phyloP scores from a whole-genome alignment of 1,140 invertebrate species.

The Platorchestia sp. region DNA sequence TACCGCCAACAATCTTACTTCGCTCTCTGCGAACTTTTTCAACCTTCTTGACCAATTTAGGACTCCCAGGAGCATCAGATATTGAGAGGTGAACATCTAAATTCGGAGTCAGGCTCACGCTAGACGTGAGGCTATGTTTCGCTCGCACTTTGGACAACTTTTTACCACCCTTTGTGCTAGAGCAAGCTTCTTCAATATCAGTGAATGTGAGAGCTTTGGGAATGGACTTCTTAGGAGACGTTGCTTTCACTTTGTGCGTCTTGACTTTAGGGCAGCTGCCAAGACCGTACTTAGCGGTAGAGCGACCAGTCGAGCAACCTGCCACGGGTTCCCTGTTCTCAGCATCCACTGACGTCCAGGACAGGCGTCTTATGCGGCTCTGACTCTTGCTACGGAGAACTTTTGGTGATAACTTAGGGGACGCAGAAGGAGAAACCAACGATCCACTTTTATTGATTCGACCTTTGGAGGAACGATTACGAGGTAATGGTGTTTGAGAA shows the following conservation, averaged over 20 bases:
- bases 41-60: constrained; percentile 64
- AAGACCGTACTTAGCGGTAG: constrained; percentile 8
- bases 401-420: constrained; percentile 16
- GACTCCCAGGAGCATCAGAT: constrained; percentile 62
- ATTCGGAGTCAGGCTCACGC: constrained; percentile 63
- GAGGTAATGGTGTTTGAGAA: neutral
- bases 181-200: constrained; percentile 60
- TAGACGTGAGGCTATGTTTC: constrained; percentile 64
- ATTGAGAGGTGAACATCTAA: constrained; percentile 65
- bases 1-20: constrained; percentile 62
- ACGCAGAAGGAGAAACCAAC: neutral
- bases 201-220: constrained; percentile 63
- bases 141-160: constrained; percentile 57
- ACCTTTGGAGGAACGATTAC: constrained; percentile 3
- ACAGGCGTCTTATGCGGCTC: neutral
- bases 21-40: constrained; percentile 63
- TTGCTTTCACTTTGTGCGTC: constrained; percentile 60
- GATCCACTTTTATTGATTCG: neutral
- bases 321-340: constrained; percentile 44
- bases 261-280: constrained; percentile 57
- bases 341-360: constrained; percentile 21
- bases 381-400: constrained; percentile 42
- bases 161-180: constrained; percentile 61
- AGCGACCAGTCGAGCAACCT: neutral
- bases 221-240: constrained; percentile 62